Percentiles rank a stretch among this genome's conserved stretches.
Evolutionary conservation across 2,113 vertebrate genomes (phyloP).

Genomic region (Clarias magur): DNA sequence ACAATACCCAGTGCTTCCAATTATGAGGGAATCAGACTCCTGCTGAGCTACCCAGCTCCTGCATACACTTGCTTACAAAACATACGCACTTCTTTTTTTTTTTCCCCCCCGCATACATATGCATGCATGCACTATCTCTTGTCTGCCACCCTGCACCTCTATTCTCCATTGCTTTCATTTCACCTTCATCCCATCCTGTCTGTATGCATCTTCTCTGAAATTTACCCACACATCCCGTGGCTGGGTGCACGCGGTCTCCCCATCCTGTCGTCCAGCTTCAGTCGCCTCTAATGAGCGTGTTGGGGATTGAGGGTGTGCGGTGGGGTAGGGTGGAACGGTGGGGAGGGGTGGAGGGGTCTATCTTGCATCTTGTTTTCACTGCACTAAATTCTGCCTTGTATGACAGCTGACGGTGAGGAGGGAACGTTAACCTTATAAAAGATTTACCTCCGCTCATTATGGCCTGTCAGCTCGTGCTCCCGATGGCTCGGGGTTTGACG

Average conservation of each 20-base stretch:
- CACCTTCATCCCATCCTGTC: constrained; percentile 42
- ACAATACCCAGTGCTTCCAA: constrained; percentile 55
- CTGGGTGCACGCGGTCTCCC: constrained; percentile 61
- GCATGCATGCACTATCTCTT: constrained; percentile 66
- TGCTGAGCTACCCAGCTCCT: constrained; percentile 44
- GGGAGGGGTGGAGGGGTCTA: constrained; percentile 48
- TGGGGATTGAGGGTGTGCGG: constrained; percentile 57
- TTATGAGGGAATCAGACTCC: constrained; percentile 54
- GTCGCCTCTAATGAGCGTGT: constrained; percentile 83
- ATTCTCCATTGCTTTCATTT: constrained; percentile 48
- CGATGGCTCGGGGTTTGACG: constrained; percentile 74
- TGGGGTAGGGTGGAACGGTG: constrained; percentile 58
- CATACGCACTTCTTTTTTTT: constrained; percentile 32
- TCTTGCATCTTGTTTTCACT: constrained; percentile 66
- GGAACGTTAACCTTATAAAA: constrained; percentile 93
- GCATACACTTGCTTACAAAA: constrained; percentile 30
- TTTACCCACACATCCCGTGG: constrained; percentile 84
- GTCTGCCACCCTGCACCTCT: constrained; percentile 49
- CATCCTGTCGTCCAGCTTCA: constrained; percentile 74
- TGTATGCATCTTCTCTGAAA: constrained; percentile 67
- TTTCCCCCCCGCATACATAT: constrained; percentile 13
- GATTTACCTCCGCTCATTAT: constrained; percentile 94
- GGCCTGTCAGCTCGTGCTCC: constrained; percentile 85
- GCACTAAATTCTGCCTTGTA: constrained; percentile 90
- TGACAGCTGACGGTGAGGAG: constrained; percentile 85